Evolutionary conservation across 2,113 vertebrate genomes (phyloP), one percentile per base, ranked within the genome.

Genomic region (Pogona vitticeps): DNA sequence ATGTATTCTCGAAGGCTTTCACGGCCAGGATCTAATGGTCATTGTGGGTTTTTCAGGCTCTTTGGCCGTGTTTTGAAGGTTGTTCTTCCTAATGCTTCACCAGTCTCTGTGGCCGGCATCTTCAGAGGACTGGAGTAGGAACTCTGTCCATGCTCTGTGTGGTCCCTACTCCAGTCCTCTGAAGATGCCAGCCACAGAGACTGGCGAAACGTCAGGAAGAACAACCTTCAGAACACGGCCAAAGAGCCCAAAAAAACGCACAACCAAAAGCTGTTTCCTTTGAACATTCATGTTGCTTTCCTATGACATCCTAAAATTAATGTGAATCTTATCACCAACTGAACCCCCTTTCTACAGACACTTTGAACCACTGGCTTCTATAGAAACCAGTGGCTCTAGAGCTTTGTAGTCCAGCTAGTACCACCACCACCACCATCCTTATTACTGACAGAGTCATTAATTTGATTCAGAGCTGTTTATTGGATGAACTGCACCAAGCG

Each of bases 391-490:
- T 59, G 28, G 21, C 31, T 65, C 38, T 58, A 42, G 28, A 59
- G 79, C 72, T 46, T 78, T 81, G 59, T 59, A 87, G 85, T 46
- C n/a, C 36, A 20, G 31, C 58, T 56, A 73, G 20, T 73, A 59
- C 59, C 33, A 42, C 40, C 59, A 61, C 23, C 28, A 76, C 73
- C 52, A 38, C 36, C 18, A 73, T 76, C 46, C 65, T 38, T 28
- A 67, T 84, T 84, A 75, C 84, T 76, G 75, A 70, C 76, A 33
- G 28, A 70, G 31, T 71, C 76, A 61, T 70, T 52, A 76, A 33
- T 31, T 21, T 42, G 36, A 85, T 68, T 36, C 71, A 76, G 67
- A 58, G 58, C 68, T 40, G 9, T 79, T 80, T 79, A 84, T 79
- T 73, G 82, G 58, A n/a, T 72, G 71, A 76, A 63, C 56, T 80